Evolutionary conservation across 2,888 invertebrate species (phyloP).

Genomic region (Acleris cristana): DNA sequence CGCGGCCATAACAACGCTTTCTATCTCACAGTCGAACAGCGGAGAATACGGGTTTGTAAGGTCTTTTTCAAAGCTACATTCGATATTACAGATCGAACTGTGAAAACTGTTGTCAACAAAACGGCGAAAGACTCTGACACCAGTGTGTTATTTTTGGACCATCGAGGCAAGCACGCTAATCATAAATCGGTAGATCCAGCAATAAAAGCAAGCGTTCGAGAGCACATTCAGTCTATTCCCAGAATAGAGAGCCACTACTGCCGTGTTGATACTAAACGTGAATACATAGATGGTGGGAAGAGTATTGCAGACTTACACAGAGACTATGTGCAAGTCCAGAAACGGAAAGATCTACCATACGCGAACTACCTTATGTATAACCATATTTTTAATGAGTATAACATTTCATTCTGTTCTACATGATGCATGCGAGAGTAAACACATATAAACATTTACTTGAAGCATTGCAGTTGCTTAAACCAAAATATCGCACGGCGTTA

Average conservation of each 20-base stretch:
- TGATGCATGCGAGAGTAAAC: no score
- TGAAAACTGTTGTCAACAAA: background rate
- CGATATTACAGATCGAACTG: no score
- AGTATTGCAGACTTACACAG: constrained; percentile 38
- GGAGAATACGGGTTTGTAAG: constrained; percentile 24
- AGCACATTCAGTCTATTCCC: constrained; percentile 39
- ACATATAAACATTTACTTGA: no score
- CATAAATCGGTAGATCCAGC: constrained; percentile 32
- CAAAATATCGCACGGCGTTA: no score
- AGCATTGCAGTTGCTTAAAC: no score
- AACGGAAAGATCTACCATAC: constrained; percentile 22
- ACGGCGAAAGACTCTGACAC: constrained; percentile 24
- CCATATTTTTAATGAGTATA: constrained; percentile 35
- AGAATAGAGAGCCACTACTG: constrained; percentile 39
- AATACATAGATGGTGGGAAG: constrained; percentile 38
- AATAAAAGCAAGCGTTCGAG: constrained; percentile 33
- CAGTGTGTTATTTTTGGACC: constrained; percentile 7
- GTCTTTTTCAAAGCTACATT: constrained; percentile 11
- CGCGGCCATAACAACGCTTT: constrained; percentile 24
- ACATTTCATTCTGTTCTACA: constrained; percentile 41
- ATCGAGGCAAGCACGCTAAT: constrained; percentile 31
- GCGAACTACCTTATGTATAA: constrained; percentile 11
- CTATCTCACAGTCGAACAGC: constrained; percentile 28
- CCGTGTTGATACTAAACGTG: constrained; percentile 36
- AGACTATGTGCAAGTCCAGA: constrained; percentile 31